Base-by-base conservation (phyloP, 2,888 invertebrate genomes). In the Eutolmus rufibarbis region DNA sequence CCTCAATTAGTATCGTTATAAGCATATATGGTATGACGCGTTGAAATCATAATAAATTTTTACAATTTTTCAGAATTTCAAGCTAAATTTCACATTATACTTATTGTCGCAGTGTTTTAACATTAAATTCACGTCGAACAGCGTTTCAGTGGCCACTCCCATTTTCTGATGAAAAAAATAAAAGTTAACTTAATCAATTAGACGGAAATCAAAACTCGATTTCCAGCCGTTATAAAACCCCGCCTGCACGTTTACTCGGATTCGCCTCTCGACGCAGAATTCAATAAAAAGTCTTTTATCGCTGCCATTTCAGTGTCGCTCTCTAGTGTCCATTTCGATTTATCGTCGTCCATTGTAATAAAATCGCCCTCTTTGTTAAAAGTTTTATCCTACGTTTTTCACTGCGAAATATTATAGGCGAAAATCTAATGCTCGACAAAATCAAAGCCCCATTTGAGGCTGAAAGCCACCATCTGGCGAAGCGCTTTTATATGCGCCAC, bases 321-420 rank as follows among this genome's bases (percentile, higher is more conserved):
- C 57, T 82, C 57, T 56, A 51, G 51, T 57, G 82, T 28, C 57
- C 82, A 82, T 82, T 82, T 37, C 57, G 57, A 57, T 82, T 82
- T 66, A 82, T 57, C 82, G 37, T n/a, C 37, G 66, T 12, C 23
- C 66, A 82, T 82, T 82, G 82, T 82, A 19, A 51, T 82, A 82
- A 82, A 57, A 82, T 82, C 51, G 19, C 31, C 14, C 37, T 34
- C 57, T 34, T 31, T 31, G 37, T 82, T 57, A n/a, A 82, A 82
- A 82, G 28, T 57, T 37, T 66, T 57, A 57, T 9, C 28, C n/a
- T 2, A 8, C 31, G 31, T 37, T 66, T 56, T 66, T n/a, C 57
- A 37, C 82, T 19, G 34, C 2, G 51, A 82, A 82, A 66, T 82
- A 82, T 37, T 57, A 34, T 66, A 37, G 57, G 19, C 82, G 40